These are phyloP conservation scores for Sebastolobus alascanus DNA, from an alignment of 2,797 vertebrate species.

Conservation along the genomic window DNA sequence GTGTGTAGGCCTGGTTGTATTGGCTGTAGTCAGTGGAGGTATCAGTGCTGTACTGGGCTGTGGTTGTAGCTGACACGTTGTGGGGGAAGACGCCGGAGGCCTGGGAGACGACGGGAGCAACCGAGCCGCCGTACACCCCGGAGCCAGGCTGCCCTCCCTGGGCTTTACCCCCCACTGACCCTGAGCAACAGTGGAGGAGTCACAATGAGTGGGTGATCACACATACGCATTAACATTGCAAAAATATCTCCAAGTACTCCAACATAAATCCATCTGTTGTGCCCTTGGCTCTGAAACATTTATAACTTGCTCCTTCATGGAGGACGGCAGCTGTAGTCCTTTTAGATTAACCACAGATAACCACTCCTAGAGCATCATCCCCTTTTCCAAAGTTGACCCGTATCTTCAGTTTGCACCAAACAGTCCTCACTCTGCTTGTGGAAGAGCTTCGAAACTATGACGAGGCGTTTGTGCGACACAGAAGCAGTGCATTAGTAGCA, in stretches of 20 bases:
- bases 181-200: constrained; percentile 46
- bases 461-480: background rate
- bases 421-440: background rate
- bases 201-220: background rate
- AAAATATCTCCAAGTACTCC: background rate
- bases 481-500: background rate
- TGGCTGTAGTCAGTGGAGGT: constrained; percentile 87
- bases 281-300: background rate
- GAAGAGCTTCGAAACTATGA: background rate
- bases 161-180: constrained; percentile 86
- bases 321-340: background rate
- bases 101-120: constrained; percentile 79
- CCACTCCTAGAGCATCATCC: background rate
- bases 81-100: constrained; percentile 81
- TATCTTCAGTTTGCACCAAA: background rate
- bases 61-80: constrained; percentile 78
- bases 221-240: background rate
- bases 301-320: background rate
- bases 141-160: constrained; percentile 81
- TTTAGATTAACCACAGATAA: background rate
- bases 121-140: constrained; percentile 77
- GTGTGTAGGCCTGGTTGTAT: constrained; percentile 89
- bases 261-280: background rate
- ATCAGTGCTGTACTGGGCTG: constrained; percentile 86
- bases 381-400: background rate